These are phyloP conservation scores for Erebia epiphron DNA, from an alignment of 2,888 invertebrate genomes.

Conservation along the genomic window DNA sequence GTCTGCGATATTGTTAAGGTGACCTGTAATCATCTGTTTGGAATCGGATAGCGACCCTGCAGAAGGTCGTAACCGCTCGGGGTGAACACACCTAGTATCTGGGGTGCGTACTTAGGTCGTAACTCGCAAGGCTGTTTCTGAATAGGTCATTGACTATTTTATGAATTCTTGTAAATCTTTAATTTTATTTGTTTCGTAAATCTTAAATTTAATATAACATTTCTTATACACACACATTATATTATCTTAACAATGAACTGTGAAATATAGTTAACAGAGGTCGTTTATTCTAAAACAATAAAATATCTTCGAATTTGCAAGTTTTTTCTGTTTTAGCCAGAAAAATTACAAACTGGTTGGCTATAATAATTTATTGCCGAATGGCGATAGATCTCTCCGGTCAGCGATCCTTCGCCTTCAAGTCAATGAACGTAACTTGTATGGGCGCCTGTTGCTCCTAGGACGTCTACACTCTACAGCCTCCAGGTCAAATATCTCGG, in stretches of 20 bases:
- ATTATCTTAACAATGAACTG: no score
- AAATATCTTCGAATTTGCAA: neutral
- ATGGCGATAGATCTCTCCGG: slow-evolving; percentile 29
- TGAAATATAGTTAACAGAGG: no score
- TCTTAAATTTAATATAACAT: no score
- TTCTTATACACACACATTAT: no score
- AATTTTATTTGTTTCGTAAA: no score
- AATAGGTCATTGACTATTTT: neutral
- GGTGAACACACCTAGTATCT: slow-evolving; percentile 70
- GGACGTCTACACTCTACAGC: slow-evolving; percentile 32
- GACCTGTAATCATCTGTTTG: slow-evolving; percentile 56
- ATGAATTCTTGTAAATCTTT: neutral
- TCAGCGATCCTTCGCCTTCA: slow-evolving; percentile 40
- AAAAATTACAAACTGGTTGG: slow-evolving; percentile 27
- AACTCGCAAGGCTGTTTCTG: neutral
- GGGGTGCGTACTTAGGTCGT: slow-evolving; percentile 42
- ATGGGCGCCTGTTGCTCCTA: slow-evolving; percentile 40
- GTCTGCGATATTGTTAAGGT: slow-evolving; percentile 33
- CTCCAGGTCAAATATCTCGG: slow-evolving; percentile 36
- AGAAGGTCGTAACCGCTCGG: slow-evolving; percentile 58
- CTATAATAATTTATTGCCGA: slow-evolving; percentile 21
- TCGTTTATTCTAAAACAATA: neutral
- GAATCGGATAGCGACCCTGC: slow-evolving; percentile 61
- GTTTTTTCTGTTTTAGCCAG: neutral
- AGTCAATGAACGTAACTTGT: slow-evolving; percentile 43